Evolutionary conservation across 2,797 vertebrate genomes (phyloP).

Genomic region (Pyrrhura leucotis): DNA sequence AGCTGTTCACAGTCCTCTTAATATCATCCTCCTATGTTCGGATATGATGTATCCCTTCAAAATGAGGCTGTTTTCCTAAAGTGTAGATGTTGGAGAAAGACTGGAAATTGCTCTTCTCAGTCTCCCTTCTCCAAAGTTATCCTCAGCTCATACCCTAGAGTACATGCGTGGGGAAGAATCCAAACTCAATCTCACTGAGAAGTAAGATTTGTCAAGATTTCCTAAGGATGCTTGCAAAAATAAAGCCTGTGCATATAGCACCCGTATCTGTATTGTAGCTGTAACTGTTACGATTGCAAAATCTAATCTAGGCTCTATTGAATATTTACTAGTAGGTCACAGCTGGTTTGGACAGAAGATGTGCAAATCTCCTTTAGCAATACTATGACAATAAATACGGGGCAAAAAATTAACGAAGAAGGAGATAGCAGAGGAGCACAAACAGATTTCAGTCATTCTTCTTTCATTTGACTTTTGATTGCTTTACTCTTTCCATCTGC

Average conservation of each 20-base stretch:
- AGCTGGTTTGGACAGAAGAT: slow-evolving; percentile 35
- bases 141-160: not conserved
- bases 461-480: slow-evolving; percentile 7
- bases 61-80: not conserved
- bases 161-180: not conserved
- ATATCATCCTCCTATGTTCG: not conserved
- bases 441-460: not conserved
- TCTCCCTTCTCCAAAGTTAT: slow-evolving; percentile 8
- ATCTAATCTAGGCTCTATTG: slow-evolving; percentile 41
- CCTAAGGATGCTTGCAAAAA: not conserved
- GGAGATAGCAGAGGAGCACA: not conserved
- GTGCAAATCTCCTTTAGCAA: slow-evolving; percentile 40
- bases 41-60: not conserved
- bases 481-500: slow-evolving; percentile 10
- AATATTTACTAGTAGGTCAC: slow-evolving; percentile 61
- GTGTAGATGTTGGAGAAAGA: not conserved
- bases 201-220: slow-evolving; percentile 7
- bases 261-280: not conserved
- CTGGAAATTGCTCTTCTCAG: not conserved
- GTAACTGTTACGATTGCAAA: slow-evolving; percentile 16
- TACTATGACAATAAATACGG: not conserved
- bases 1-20: not conserved
- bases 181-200: not conserved
- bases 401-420: slow-evolving; percentile 2
- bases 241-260: not conserved